These are phyloP conservation scores for Paramuricea clavata DNA, from an alignment of 92 coral and sea anemone genomes.

Conservation along the genomic window DNA sequence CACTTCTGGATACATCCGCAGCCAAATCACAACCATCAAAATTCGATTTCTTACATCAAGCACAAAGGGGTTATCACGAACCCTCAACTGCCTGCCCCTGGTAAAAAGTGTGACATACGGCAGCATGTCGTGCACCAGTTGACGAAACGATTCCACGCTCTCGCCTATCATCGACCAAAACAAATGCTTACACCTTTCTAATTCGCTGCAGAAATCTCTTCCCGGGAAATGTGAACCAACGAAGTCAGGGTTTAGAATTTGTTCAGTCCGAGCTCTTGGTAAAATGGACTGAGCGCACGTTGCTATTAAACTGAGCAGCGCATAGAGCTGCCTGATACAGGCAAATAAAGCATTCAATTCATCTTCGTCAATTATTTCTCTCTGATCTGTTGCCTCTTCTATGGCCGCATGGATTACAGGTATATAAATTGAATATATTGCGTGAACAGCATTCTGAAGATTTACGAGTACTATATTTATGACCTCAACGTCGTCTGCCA, in stretches of 20 bases:
- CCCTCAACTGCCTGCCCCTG: slow-evolving; percentile 22
- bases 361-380: too few species aligned
- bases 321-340: background rate
- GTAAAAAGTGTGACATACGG: background rate
- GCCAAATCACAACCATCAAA: slow-evolving; percentile 55
- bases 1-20: slow-evolving; percentile 49
- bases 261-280: background rate
- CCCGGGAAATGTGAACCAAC: too few species aligned
- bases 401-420: too few species aligned
- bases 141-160: background rate
- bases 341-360: background rate
- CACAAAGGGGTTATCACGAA: slow-evolving; percentile 39
- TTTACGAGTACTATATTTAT: too few species aligned
- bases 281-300: background rate
- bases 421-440: too few species aligned
- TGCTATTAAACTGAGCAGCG: background rate
- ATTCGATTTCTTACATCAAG: slow-evolving; percentile 43
- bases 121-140: background rate
- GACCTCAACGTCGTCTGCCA: too few species aligned
- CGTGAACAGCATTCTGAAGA: too few species aligned
- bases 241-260: too few species aligned
- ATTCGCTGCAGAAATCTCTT: too few species aligned
- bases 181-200: too few species aligned
- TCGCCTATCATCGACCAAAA: background rate
- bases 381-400: too few species aligned